A percentile compares a stretch with the other conserved stretches of the same genome.
Conservation (phyloP, 2,113 vertebrate species). For the Arvicanthis niloticus region DNA sequence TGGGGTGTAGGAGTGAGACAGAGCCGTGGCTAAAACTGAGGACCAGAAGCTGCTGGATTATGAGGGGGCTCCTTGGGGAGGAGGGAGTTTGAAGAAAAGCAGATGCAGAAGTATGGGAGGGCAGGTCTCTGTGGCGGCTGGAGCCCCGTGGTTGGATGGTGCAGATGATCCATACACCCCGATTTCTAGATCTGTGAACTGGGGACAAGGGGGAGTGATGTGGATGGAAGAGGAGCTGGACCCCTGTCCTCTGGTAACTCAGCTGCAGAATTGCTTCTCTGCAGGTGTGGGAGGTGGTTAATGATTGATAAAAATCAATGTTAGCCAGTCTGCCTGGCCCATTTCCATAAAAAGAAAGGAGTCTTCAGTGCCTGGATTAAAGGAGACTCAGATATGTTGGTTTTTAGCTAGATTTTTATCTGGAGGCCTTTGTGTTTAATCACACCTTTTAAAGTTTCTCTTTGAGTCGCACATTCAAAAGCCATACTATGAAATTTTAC, state of each 20-base stretch:
- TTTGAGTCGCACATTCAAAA: slow-evolving; percentile 10
- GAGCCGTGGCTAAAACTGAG: neutral
- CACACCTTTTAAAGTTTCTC: slow-evolving; percentile 10
- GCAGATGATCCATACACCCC: neutral
- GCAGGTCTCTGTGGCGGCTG: neutral
- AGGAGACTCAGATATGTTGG: neutral
- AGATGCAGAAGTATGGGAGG: neutral
- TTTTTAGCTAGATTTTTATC: neutral
- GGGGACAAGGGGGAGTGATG: no score
- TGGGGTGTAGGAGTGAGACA: neutral
- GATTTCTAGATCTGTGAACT: neutral
- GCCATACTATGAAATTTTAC: neutral
- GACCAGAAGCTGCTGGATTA: neutral
- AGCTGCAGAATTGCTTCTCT: neutral
- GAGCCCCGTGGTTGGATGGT: neutral
- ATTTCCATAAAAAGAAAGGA: slow-evolving; percentile 4
- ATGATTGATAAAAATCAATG: neutral
- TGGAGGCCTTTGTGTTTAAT: slow-evolving; percentile 30
- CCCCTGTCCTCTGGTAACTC: neutral
- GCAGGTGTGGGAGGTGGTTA: neutral
- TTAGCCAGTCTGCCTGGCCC: neutral
- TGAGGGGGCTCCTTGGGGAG: neutral
- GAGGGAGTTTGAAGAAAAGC: neutral
- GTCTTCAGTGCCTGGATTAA: neutral
- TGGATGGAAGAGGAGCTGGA: neutral